Conservation (phyloP, 2,888 invertebrate genomes). For the Hirtodrosophila confusa region DNA sequence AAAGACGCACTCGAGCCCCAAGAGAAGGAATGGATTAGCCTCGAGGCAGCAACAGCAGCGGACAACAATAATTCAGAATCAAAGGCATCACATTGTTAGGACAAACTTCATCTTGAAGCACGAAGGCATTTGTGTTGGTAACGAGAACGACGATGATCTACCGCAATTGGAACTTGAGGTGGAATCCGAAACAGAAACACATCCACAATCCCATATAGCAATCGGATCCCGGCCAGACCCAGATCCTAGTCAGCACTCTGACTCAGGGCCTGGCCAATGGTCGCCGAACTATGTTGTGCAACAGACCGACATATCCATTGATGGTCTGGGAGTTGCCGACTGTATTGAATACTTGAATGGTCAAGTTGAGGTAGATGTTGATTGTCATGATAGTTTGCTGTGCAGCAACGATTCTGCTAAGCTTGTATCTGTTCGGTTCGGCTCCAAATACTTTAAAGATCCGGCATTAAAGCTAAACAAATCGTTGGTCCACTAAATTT, state of each 20-base stretch:
- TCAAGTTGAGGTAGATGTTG: constrained; percentile 62
- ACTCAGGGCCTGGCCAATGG: constrained; percentile 14
- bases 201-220: not conserved
- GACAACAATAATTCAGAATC: not conserved
- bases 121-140: constrained; percentile 1
- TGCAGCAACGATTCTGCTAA: constrained; percentile 14
- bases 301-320: constrained; percentile 42
- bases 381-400: constrained; percentile 72
- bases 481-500: constrained; percentile 43
- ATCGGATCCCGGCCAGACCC: not conserved
- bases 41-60: not conserved
- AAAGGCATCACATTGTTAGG: not conserved
- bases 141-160: not conserved
- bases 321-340: constrained; percentile 47
- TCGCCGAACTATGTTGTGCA: constrained; percentile 22
- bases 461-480: constrained; percentile 28
- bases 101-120: constrained; percentile 12
- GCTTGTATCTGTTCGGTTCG: constrained; percentile 22
- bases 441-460: constrained; percentile 34
- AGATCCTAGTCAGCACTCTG: constrained; percentile 11
- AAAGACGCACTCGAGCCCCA: not conserved
- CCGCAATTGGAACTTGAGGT: not conserved
- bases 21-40: not conserved
- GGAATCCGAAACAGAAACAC: not conserved
- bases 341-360: constrained; percentile 72